These are phyloP conservation scores for Drosophila carrolli DNA, from an alignment of 1,140 invertebrate genomes.

Conservation along the genomic window DNA sequence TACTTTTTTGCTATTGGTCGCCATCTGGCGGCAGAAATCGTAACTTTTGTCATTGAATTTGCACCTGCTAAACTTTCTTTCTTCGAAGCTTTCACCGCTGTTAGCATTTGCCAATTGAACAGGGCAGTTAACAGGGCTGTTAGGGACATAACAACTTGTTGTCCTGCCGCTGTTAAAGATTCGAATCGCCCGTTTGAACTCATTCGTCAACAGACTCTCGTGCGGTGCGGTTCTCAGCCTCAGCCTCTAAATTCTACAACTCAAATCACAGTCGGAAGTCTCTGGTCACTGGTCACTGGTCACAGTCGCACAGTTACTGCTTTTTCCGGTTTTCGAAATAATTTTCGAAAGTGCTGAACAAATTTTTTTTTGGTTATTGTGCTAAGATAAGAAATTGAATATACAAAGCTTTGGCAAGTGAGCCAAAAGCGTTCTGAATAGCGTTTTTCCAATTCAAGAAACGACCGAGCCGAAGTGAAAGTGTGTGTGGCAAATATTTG, in stretches of 20 bases:
- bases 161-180: constrained; percentile 44
- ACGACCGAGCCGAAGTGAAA: constrained; percentile 15
- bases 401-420: constrained; percentile 19
- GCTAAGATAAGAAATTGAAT: constrained; percentile 27
- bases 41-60: not conserved
- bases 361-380: constrained; percentile 34
- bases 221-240: constrained; percentile 69
- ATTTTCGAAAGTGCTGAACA: constrained; percentile 25
- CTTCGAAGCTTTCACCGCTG: constrained; percentile 18
- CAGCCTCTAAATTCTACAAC: constrained; percentile 30
- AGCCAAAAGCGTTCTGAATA: constrained; percentile 21
- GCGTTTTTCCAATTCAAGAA: constrained; percentile 6
- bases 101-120: not conserved
- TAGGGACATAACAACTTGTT: constrained; percentile 59
- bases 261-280: constrained; percentile 4
- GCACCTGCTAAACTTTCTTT: constrained; percentile 2
- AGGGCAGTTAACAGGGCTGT: constrained; percentile 11
- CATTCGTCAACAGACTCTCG: constrained; percentile 75
- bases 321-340: constrained; percentile 26
- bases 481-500: constrained; percentile 29
- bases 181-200: constrained; percentile 30
- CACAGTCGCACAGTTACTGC: constrained; percentile 4
- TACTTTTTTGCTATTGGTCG: not conserved
- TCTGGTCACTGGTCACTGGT: constrained; percentile 3
- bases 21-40: not conserved